These are phyloP conservation scores for Lutra lutra DNA, from an alignment of 2,797 vertebrate species.

Conservation along the genomic window DNA sequence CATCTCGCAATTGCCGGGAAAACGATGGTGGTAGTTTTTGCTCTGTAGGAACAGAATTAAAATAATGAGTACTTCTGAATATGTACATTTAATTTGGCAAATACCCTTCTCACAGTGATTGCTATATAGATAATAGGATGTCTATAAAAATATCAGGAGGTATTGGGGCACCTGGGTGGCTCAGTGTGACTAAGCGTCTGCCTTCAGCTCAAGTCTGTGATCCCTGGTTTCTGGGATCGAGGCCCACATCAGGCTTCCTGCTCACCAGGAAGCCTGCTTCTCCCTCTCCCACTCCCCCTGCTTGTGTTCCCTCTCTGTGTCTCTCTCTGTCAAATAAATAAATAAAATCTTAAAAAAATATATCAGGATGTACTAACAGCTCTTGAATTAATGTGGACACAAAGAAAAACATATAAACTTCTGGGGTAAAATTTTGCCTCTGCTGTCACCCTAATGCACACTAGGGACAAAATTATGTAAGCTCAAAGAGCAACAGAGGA, in stretches of 20 bases:
- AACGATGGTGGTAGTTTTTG: constrained; percentile 96
- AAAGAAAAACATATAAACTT: background rate
- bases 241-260: too few relatives aligned
- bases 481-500: background rate
- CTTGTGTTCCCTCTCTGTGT: too few relatives aligned
- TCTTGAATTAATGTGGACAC: background rate
- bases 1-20: constrained; percentile 93
- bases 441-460: background rate
- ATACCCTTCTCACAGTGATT: background rate
- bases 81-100: background rate
- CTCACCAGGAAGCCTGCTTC: too few relatives aligned
- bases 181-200: too few relatives aligned
- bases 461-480: background rate
- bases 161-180: background rate
- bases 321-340: too few relatives aligned
- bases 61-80: constrained; percentile 60
- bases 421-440: background rate
- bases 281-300: too few relatives aligned
- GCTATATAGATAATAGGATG: background rate
- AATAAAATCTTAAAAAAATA: too few relatives aligned
- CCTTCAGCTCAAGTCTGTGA: too few relatives aligned
- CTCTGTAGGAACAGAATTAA: constrained; percentile 88
- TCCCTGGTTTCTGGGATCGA: too few relatives aligned
- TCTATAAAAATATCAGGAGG: background rate
- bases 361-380: background rate